Evolutionary conservation across 1,140 invertebrate species (phyloP).

Genomic region (Drosophila pallidifrons): DNA sequence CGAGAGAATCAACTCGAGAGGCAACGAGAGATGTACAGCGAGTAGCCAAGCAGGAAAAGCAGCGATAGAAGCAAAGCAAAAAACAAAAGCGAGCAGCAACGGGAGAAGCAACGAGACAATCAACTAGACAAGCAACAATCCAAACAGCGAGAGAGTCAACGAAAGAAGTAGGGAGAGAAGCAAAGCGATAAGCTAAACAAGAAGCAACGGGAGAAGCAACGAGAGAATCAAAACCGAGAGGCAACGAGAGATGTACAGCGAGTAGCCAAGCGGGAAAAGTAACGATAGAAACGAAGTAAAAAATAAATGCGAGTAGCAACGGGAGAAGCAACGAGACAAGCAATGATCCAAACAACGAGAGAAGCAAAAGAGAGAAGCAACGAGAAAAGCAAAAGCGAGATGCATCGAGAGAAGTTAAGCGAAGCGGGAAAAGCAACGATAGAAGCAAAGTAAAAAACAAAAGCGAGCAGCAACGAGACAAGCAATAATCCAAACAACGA

Average conservation of each 20-base stretch:
- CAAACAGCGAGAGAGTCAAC: neutral
- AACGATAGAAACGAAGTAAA: no score
- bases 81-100: no score
- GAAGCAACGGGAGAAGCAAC: conserved; percentile 10
- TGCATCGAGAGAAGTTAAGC: neutral
- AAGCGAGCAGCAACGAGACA: conserved; percentile 7
- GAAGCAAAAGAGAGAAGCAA: no score
- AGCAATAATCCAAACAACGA: neutral
- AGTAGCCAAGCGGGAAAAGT: neutral
- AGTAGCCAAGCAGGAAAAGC: neutral
- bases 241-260: neutral
- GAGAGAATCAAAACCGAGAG: neutral
- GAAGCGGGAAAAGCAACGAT: neutral
- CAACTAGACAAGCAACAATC: no score
- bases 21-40: neutral
- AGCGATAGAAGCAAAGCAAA: no score
- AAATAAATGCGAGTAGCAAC: no score
- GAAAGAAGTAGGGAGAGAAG: neutral
- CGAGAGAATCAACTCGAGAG: conserved; percentile 3
- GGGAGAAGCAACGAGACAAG: no score
- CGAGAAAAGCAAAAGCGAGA: neutral
- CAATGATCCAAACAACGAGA: neutral
- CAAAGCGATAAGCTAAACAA: no score
- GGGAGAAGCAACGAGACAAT: no score
- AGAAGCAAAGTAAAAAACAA: neutral